Evolutionary conservation across 2,113 vertebrate genomes (phyloP).

Genomic region (Salvelinus alpinus): DNA sequence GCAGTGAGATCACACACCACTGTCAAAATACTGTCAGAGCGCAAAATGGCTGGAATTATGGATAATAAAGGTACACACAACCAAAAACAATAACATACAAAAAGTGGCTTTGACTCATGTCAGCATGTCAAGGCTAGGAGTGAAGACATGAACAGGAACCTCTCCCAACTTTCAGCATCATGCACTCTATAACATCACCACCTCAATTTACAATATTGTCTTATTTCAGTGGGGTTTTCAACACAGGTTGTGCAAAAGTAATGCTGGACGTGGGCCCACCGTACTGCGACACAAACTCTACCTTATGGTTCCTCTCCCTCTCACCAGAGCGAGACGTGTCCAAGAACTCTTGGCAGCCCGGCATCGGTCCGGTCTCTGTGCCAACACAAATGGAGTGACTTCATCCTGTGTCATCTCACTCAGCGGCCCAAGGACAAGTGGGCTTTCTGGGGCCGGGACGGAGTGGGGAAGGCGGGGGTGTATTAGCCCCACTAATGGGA

Average conservation of each 20-base stretch:
- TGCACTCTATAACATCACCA: no score
- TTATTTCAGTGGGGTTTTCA: no score
- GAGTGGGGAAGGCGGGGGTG: neutral
- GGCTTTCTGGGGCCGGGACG: neutral
- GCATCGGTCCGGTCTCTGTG: constrained; percentile 4
- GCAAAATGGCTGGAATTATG: neutral
- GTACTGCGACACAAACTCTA: no score
- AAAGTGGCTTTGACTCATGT: constrained; percentile 5
- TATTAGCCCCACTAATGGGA: neutral
- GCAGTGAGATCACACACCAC: constrained; percentile 62
- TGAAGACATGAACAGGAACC: constrained; percentile 7
- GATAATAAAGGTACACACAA: no score
- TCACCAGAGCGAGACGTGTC: no score
- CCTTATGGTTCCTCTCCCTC: no score
- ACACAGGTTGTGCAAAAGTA: no score
- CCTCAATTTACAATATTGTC: no score
- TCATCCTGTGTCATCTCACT: constrained; percentile 53
- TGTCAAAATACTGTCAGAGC: constrained; percentile 32
- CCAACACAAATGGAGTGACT: constrained; percentile 60
- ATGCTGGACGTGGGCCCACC: no score
- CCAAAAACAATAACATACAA: neutral
- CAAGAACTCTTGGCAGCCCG: no score
- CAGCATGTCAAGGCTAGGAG: constrained; percentile 18
- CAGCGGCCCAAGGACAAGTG: neutral
- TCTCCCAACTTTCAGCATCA: no score